Evolutionary conservation across 2,797 vertebrate species (phyloP), one percentile per base, ranked within the genome.

Genomic region (Gambusia yucatana): DNA sequence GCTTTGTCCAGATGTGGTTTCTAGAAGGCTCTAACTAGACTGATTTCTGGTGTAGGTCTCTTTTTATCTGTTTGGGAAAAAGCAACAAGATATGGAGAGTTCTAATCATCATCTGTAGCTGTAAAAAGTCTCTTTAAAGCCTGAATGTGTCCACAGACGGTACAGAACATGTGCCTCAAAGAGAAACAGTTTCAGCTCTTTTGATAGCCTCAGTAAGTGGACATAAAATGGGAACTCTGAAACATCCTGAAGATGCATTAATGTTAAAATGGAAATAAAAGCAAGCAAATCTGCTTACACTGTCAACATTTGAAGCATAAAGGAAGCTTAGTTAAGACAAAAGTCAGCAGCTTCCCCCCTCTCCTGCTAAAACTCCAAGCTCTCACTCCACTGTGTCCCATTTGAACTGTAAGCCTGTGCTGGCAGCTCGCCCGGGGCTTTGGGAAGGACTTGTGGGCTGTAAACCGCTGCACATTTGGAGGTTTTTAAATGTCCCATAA

Each of bases 401-500:
- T 85, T 90, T 86, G 78, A 81, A 86, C 86, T 78, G 86, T 78
- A 52, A 80, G 84, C 80, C 85, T 25, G 28, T 0, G 22, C 46
- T 90, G 92, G 90, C 88, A 61, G 76, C 48, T 25, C 4, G 86
- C 92, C 90, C 20, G 30, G 75, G 77, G 80, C 65, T 78, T 83
- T n/a, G 75, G 83, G 90, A 86, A 88, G 80, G 77, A 86, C 91
- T 89, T 50, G 91, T 74, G 81, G 90, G 89, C 94, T 89, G 28
- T 93, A 94, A 92, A 94, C 93, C 91, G 39, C 91, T 84, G 86
- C 86, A 82, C 85, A 91, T 93, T 94, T 89, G 88, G 83, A 92
- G 88, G 86, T 88, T 90, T 94, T 94, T 88, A 93, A 91, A 92
- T 77, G 76, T 80, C 83, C 78, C 88, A 86, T 93, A 94, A 94